These are phyloP conservation scores for Mythimna impura DNA, from an alignment of 2,888 invertebrate genomes.

Conservation along the genomic window DNA sequence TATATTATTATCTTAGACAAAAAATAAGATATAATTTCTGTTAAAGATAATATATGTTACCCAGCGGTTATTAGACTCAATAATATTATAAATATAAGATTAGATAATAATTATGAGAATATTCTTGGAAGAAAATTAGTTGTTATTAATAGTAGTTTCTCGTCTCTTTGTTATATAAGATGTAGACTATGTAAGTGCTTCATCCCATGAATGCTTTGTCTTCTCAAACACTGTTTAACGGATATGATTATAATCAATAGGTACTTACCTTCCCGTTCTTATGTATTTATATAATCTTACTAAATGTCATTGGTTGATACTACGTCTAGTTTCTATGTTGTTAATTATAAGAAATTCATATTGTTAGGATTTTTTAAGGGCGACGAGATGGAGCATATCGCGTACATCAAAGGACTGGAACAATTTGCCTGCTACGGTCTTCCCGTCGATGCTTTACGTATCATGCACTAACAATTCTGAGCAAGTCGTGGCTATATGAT, in stretches of 20 bases:
- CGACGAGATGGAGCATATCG: too few species aligned
- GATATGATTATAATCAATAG: neutral
- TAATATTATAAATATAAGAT: conserved; percentile 8
- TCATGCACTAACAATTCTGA: too few species aligned
- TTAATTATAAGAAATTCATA: too few species aligned
- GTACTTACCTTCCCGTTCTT: neutral
- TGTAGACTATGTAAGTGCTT: neutral
- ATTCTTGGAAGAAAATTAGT: conserved; percentile 5
- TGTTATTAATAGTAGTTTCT: neutral
- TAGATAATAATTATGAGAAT: conserved; percentile 9
- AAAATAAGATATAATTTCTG: conserved; percentile 6
- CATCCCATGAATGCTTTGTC: neutral
- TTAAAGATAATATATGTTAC: conserved; percentile 13
- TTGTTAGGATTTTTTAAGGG: too few species aligned
- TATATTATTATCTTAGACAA: neutral
- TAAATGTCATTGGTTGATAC: too few species aligned
- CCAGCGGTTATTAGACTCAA: neutral
- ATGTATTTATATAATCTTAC: neutral
- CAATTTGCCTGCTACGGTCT: too few species aligned
- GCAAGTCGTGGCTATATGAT: too few species aligned
- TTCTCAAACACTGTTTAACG: neutral
- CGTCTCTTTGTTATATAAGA: neutral
- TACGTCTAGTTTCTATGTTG: too few species aligned
- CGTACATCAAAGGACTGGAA: too few species aligned
- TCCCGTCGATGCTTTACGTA: too few species aligned